Conservation (phyloP, 92 coral and sea anemone genomes). For the Nematostella vectensis region DNA sequence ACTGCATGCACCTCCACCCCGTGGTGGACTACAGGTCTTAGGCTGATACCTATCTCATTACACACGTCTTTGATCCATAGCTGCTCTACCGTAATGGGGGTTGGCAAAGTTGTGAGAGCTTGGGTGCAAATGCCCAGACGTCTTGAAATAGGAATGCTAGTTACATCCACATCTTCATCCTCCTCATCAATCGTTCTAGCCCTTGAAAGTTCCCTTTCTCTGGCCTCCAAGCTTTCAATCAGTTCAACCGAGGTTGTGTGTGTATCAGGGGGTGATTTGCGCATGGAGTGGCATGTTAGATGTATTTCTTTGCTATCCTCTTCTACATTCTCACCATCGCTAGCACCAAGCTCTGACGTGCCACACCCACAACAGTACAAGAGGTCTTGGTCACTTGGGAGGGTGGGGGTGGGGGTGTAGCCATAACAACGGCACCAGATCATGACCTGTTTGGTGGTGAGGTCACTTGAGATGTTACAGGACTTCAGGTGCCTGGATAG, state of each 20-base stretch:
- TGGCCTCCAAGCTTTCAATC: constrained; percentile 24
- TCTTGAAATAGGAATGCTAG: constrained; percentile 8
- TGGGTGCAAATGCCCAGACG: background rate
- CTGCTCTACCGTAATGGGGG: constrained; percentile 55
- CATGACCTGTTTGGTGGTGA: constrained; percentile 75
- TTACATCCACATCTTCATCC: constrained; percentile 65
- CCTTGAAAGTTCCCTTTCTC: constrained; percentile 28
- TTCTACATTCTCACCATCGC: too few relatives aligned
- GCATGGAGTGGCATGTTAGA: constrained; percentile 15
- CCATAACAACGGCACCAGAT: constrained; percentile 83
- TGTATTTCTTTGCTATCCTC: constrained; percentile 17
- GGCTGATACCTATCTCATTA: constrained; percentile 53
- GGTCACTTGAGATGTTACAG: constrained; percentile 17
- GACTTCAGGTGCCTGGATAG: constrained; percentile 14
- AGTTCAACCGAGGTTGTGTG: constrained; percentile 37
- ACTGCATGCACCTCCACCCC: constrained; percentile 58
- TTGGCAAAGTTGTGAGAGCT: constrained; percentile 17
- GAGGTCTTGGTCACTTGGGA: constrained; percentile 5
- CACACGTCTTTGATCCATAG: constrained; percentile 75
- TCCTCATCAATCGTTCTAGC: constrained; percentile 13
- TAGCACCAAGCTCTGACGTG: background rate
- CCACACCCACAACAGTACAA: constrained; percentile 79
- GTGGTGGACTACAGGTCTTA: constrained; percentile 40
- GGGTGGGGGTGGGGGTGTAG: constrained; percentile 51
- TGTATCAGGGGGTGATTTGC: constrained; percentile 19